Percentiles rank a stretch among this genome's conserved stretches.
Conservation (phyloP, 1,140 invertebrate species). For the Pemphigus obesinymphae region DNA sequence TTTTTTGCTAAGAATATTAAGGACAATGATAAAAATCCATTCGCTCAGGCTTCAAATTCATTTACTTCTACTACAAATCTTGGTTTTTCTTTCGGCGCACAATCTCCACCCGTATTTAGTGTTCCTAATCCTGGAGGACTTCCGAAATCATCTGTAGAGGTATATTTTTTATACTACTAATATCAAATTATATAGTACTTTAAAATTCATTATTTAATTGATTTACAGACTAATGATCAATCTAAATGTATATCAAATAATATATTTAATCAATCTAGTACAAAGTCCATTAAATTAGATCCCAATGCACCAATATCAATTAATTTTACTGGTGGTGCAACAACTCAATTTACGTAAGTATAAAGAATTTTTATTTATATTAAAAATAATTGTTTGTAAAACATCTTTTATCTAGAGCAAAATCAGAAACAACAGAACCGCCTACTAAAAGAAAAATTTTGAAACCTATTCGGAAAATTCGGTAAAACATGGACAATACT, state of each 20-base stretch:
- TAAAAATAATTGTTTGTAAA: neutral
- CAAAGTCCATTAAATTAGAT: slow-evolving; percentile 3
- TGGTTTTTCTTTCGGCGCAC: slow-evolving; percentile 14
- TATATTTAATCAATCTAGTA: slow-evolving; percentile 10
- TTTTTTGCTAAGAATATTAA: neutral
- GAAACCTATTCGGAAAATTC: slow-evolving; percentile 30
- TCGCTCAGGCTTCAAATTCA: neutral
- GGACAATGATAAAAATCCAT: neutral
- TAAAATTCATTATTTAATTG: neutral
- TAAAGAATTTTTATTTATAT: neutral
- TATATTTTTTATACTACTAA: neutral
- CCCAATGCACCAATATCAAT: slow-evolving; percentile 26
- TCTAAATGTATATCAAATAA: neutral
- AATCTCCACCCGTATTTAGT: slow-evolving; percentile 10
- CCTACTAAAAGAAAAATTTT: slow-evolving; percentile 36
- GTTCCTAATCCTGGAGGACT: neutral
- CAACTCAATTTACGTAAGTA: slow-evolving; percentile 36
- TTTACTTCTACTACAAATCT: neutral
- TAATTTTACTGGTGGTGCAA: slow-evolving; percentile 33
- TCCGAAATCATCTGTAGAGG: neutral
- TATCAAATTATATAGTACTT: too few species aligned
- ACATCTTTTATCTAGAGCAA: neutral
- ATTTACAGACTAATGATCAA: neutral
- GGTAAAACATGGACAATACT: slow-evolving; percentile 16
- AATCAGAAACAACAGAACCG: slow-evolving; percentile 22